Conservation (phyloP, 92 coral and sea anemone genomes). For the Siderastrea radians region DNA sequence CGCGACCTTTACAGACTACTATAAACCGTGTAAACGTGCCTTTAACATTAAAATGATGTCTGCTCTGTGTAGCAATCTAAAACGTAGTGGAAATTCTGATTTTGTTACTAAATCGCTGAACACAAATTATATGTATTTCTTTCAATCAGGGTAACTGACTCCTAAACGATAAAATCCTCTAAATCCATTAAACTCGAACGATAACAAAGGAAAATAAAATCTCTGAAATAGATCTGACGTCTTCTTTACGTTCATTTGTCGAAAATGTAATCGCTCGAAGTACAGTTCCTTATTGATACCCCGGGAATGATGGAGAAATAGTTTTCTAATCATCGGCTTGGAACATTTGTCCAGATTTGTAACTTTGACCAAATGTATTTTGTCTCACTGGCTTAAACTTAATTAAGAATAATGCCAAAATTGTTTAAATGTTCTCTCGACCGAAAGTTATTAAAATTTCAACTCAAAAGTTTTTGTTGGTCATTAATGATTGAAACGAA, state of each 20-base stretch:
- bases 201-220: neutral
- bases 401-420: neutral
- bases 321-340: neutral
- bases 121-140: neutral
- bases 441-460: neutral
- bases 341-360: neutral
- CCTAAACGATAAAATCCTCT: neutral
- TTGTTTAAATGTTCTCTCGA: neutral
- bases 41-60: no score
- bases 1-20: no score
- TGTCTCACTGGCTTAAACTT: neutral
- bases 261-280: neutral
- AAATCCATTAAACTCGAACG: neutral
- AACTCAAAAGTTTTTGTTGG: neutral
- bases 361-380: neutral
- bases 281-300: neutral
- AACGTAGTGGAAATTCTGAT: neutral
- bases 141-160: neutral
- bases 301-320: neutral
- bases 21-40: no score
- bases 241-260: neutral
- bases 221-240: neutral
- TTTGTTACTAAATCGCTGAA: neutral
- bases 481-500: slow-evolving; percentile 37
- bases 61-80: no score